phyloP scores from a whole-genome alignment of 2,113 vertebrate species.

The Hemiprocne comata region DNA sequence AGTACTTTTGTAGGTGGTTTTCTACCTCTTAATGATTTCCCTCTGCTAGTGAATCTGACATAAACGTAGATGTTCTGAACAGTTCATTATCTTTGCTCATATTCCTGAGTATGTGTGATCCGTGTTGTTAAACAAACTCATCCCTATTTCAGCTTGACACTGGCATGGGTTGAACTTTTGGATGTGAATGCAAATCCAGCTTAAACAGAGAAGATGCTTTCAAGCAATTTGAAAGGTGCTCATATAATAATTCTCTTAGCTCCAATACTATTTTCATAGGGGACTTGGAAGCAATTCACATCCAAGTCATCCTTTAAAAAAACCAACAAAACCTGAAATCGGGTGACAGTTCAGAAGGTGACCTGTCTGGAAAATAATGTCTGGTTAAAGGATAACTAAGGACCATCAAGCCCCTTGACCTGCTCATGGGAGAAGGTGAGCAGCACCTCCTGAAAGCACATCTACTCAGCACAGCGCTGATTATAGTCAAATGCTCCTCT shows the following conservation, averaged over 20 bases:
- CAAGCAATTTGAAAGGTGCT: slow-evolving; percentile 5
- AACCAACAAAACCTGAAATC: not conserved
- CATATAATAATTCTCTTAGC: not conserved
- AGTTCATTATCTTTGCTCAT: slow-evolving; percentile 61
- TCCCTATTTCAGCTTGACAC: slow-evolving; percentile 22
- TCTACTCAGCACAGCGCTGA: not conserved
- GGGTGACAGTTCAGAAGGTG: not conserved
- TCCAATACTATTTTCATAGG: not conserved
- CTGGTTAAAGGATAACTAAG: not conserved
- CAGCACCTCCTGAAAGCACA: not conserved
- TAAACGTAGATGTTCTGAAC: slow-evolving; percentile 37
- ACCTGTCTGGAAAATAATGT: not conserved
- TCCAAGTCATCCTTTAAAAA: not conserved
- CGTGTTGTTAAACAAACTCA: slow-evolving; percentile 52
- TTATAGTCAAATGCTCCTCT: not conserved
- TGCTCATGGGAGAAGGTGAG: not conserved
- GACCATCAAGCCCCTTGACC: not conserved
- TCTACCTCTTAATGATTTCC: slow-evolving; percentile 53
- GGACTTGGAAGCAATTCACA: not conserved
- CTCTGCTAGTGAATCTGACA: slow-evolving; percentile 44
- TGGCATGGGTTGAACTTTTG: slow-evolving; percentile 21
- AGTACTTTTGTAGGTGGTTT: slow-evolving; percentile 64
- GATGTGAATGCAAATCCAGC: slow-evolving; percentile 17
- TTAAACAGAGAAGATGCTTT: not conserved
- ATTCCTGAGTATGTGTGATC: slow-evolving; percentile 17